Evolutionary conservation across 2,797 vertebrate species (phyloP), one percentile per base, ranked within the genome.

Genomic region (Florisuga fusca): DNA sequence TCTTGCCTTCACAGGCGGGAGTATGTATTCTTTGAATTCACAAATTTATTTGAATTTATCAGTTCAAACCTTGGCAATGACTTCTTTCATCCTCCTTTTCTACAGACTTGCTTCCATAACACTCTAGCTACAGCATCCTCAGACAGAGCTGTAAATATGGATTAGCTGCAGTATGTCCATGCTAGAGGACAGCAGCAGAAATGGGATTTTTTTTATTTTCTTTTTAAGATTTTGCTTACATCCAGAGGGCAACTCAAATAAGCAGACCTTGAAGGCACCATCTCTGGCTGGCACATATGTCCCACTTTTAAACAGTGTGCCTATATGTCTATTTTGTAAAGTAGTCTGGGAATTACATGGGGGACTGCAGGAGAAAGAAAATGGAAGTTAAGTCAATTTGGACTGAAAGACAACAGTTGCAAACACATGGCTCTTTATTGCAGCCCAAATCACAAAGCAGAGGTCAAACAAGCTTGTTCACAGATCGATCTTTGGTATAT

Each of bases 41-140:
- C 9, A 85, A 83, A 75, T 0, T 0, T 75, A 34, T 53, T 46
- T 62, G n/a, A 87, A 83, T 48, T 55, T 2, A 45, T 25, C 9
- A 51, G 76, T 68, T 79, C 27, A 89, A 63, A 87, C 43, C 23
- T 43, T 12, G 45, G 34, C 51, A 79, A 73, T 26, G 25, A 53
- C 41, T 87, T 80, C 15, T 77, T 89, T 83, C 16, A 72, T 63
- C 16, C 50, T 68, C 48, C 36, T 36, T 6, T 55, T 34, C 36
- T 0, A 72, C 6, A 67, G 10, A 6, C 15, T 62, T 1, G 1
- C 9, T 57, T 22, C 22, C 7, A 2, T 29, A 59, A 72, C 3
- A 15, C n/a, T 18, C 23, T n/a, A 25, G 43, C 51, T 69, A 38
- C 54, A 78, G 34, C 22, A 38, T 22, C 17, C 48, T 53, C 22